Evolutionary conservation across 2,797 vertebrate species (phyloP), one percentile per base, ranked within the genome.

Genomic region (Peromyscus aztecus): DNA sequence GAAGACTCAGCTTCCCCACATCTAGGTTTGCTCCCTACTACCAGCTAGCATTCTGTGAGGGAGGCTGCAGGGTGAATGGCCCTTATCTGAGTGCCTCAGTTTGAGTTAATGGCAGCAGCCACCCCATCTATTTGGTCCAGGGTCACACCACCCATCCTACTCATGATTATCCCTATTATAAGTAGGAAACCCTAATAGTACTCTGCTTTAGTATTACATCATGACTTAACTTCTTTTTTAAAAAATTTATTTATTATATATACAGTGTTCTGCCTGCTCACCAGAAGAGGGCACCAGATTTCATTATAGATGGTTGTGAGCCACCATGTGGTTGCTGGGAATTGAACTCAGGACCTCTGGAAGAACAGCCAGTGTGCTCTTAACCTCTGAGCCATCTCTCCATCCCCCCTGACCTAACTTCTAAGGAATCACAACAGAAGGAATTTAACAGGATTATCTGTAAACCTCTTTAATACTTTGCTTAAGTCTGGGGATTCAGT

Each of bases 361-460:
- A 57, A 19, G 55, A 57, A 19, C 55, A 57, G 55, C 55, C 55
- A 57, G 55, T 57, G 55, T 57, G 16, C 55, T 57, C 55, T 57
- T 17, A 57, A 19, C 16, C 16, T 57, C 55, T 57, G 55, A 57
- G 55, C 55, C 55, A 57, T 57, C 55, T 57, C 55, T 57, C 55
- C 55, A 57, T 4, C 17, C 55, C 55, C 16, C 55, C 55, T 55
- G 52, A 92, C 10, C 89, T 83, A 92, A 65, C 2, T 65, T 84
- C 55, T 86, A 76, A 89, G 78, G 52, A 71, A 80, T 93, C 73
- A 59, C 43, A 91, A 65, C 14, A 92, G 76, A 81, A 94, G 59
- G 71, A 90, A 95, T 84, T 67, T 81, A 92, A 73, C n/a, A 78
- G 71, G 69, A 90, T 89, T 94, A 52, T 90, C 78, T 96, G 59